Evolutionary conservation across 2,888 invertebrate genomes (phyloP).

Genomic region (Stomorhina lunata): DNA sequence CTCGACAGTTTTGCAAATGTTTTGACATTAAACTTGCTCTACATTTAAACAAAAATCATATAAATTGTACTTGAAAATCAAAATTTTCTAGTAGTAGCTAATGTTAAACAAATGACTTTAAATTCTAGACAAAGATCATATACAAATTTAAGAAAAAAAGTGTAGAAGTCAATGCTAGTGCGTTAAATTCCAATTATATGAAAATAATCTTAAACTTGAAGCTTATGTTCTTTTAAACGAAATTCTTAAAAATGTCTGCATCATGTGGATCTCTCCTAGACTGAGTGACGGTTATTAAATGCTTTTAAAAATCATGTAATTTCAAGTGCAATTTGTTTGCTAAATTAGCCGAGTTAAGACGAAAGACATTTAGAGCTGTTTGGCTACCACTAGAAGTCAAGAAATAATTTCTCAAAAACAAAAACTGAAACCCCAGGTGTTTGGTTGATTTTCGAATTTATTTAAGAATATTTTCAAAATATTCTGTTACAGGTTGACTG

Average conservation of each 20-base stretch:
- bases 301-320: slow-evolving; percentile 54
- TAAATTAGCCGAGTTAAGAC: slow-evolving; percentile 55
- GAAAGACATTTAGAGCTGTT: slow-evolving; percentile 22
- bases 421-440: no score
- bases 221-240: not conserved
- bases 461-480: no score
- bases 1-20: slow-evolving; percentile 11
- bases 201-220: slow-evolving; percentile 10
- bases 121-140: not conserved
- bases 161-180: not conserved
- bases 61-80: not conserved
- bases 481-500: slow-evolving; percentile 3
- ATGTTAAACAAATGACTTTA: not conserved
- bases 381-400: not conserved
- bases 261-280: slow-evolving; percentile 37
- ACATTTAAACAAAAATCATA: not conserved
- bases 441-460: slow-evolving; percentile 10
- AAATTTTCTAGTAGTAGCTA: not conserved
- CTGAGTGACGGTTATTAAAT: slow-evolving; percentile 24
- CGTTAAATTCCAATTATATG: slow-evolving; percentile 24
- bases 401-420: not conserved
- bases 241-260: not conserved
- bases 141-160: not conserved
- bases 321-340: slow-evolving; percentile 61
- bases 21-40: slow-evolving; percentile 62